Conservation (phyloP, 2,113 vertebrate species). For the Oncorhynchus mykiss region DNA sequence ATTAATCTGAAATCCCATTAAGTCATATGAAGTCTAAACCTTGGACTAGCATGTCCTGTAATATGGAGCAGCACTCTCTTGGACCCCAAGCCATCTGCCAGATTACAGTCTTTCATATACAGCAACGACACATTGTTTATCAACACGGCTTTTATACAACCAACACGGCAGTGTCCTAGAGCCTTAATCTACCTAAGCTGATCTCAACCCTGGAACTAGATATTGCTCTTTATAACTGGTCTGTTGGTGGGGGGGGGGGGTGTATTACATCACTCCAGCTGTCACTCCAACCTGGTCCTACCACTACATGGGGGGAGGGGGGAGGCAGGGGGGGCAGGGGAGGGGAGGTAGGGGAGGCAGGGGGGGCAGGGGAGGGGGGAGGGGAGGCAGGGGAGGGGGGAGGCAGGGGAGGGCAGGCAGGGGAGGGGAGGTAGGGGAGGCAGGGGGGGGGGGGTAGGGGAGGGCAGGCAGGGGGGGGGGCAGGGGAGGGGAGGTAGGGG, state of each 20-base stretch:
- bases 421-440: too few relatives aligned
- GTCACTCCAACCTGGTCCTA: conserved; percentile 55
- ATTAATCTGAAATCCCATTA: conserved; percentile 68
- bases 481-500: too few relatives aligned
- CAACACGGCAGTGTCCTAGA: conserved; percentile 72
- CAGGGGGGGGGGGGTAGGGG: too few relatives aligned
- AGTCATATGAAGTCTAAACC: conserved; percentile 55
- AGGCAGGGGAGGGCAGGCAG: too few relatives aligned
- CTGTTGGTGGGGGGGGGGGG: conserved; percentile 46
- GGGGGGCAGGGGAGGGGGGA: too few relatives aligned
- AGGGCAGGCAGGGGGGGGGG: too few relatives aligned
- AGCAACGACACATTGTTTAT: conserved; percentile 72
- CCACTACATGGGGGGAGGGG: neutral
- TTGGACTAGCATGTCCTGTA: conserved; percentile 53
- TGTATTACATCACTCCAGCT: conserved; percentile 73
- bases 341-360: conserved; percentile 3
- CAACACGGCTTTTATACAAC: conserved; percentile 74
- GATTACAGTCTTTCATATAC: conserved; percentile 58
- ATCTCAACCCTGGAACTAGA: conserved; percentile 72
- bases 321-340: conserved; percentile 24
- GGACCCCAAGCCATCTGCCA: conserved; percentile 69
- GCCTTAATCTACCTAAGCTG: conserved; percentile 76
- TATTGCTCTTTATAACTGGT: conserved; percentile 77
- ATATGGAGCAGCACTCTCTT: conserved; percentile 45
- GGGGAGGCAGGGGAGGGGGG: too few relatives aligned